Conservation (phyloP, 2,888 invertebrate genomes). For the Belgica antarctica region DNA sequence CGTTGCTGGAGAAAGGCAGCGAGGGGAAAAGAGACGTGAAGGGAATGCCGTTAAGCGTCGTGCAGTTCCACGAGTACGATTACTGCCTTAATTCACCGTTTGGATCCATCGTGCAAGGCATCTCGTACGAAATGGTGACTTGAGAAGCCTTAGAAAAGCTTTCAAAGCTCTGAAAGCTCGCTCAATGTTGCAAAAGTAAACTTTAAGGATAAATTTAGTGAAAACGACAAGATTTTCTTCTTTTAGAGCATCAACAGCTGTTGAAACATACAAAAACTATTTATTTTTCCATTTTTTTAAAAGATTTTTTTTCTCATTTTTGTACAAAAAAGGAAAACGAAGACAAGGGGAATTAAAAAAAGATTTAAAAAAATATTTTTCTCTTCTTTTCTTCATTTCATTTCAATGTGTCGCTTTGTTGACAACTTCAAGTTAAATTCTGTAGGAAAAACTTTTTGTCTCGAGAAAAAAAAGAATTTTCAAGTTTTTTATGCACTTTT, state of each 20-base stretch:
- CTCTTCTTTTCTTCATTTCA: slow-evolving; percentile 20
- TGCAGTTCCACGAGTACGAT: slow-evolving; percentile 32
- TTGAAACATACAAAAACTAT: slow-evolving; percentile 34
- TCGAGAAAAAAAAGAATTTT: not conserved
- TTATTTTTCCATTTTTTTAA: slow-evolving; percentile 36
- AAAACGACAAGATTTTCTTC: too few relatives aligned
- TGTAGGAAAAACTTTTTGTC: too few relatives aligned
- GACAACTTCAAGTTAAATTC: too few relatives aligned
- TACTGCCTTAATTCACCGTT: slow-evolving; percentile 6
- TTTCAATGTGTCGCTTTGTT: slow-evolving; percentile 15
- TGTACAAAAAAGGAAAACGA: not conserved
- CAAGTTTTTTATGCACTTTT: not conserved
- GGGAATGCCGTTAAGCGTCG: not conserved
- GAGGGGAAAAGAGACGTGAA: not conserved
- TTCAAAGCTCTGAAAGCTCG: too few relatives aligned
- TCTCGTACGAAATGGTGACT: slow-evolving; percentile 33
- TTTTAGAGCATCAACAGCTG: slow-evolving; percentile 13
- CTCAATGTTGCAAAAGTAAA: slow-evolving; percentile 28
- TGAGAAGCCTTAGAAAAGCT: slow-evolving; percentile 15
- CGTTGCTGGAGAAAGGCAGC: slow-evolving; percentile 45
- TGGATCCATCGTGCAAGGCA: slow-evolving; percentile 40
- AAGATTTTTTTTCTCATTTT: slow-evolving; percentile 35
- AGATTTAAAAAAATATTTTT: slow-evolving; percentile 29
- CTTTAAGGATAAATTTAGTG: not conserved
- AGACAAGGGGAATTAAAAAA: slow-evolving; percentile 11